Evolutionary conservation across 2,113 vertebrate species (phyloP).

Genomic region (Crypturellus undulatus): DNA sequence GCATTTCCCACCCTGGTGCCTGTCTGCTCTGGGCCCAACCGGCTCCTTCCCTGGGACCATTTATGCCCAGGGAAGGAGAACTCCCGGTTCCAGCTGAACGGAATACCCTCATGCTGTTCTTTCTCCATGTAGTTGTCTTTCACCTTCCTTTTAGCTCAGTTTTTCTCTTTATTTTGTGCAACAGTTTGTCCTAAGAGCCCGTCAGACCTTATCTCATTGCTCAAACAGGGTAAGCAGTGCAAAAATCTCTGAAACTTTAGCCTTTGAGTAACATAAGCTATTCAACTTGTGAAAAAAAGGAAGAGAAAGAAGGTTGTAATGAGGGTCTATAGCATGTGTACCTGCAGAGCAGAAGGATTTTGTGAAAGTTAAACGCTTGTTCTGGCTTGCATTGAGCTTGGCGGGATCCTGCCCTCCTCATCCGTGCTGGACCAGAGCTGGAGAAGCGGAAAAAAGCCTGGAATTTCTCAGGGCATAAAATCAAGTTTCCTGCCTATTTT

Average conservation of each 20-base stretch:
- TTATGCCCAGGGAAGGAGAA: background rate
- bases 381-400: background rate
- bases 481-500: accelerated
- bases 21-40: background rate
- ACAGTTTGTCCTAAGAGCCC: background rate
- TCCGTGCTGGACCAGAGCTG: too few species aligned
- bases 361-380: background rate
- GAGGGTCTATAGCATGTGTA: background rate
- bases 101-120: accelerated
- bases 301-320: too few species aligned
- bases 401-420: background rate
- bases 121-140: accelerated
- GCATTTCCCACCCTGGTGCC: constrained; percentile 51
- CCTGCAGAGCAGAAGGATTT: background rate
- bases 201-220: background rate
- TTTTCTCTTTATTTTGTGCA: background rate
- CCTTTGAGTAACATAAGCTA: background rate
- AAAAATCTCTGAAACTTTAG: background rate
- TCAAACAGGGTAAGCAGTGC: background rate
- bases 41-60: background rate
- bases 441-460: background rate
- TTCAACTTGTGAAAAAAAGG: background rate
- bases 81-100: background rate
- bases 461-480: background rate
- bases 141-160: background rate